Conservation (phyloP, 2,888 invertebrate species). For the Opisthograptis luteolata region DNA sequence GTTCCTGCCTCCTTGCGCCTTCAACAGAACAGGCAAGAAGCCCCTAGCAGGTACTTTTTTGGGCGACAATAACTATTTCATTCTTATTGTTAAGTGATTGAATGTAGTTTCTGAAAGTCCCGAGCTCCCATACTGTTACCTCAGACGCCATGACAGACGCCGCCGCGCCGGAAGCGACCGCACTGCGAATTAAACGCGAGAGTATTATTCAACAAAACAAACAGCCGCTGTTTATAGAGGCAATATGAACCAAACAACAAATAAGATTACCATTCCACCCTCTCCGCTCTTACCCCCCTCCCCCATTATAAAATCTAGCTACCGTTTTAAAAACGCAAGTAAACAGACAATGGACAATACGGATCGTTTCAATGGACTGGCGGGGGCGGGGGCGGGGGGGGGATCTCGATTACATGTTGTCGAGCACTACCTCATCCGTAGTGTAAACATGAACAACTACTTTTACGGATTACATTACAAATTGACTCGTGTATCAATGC, state of each 20-base stretch:
- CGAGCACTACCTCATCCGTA: slow-evolving; percentile 18
- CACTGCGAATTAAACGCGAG: slow-evolving; percentile 23
- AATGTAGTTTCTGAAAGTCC: neutral
- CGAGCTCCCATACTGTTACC: neutral
- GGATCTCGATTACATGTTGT: slow-evolving; percentile 19
- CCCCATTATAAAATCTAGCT: slow-evolving; percentile 26
- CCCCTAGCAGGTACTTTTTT: no score
- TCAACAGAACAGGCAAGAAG: no score
- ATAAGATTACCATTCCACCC: slow-evolving; percentile 30
- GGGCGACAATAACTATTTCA: no score
- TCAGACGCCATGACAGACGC: neutral
- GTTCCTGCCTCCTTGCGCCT: no score
- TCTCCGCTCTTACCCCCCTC: neutral
- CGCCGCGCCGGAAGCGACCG: slow-evolving; percentile 5
- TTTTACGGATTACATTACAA: slow-evolving; percentile 23
- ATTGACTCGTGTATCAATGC: slow-evolving; percentile 24
- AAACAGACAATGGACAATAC: slow-evolving; percentile 29
- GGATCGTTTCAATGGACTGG: slow-evolving; percentile 20
- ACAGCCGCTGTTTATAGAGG: slow-evolving; percentile 25
- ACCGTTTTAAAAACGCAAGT: slow-evolving; percentile 26
- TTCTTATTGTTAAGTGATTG: no score
- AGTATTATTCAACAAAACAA: slow-evolving; percentile 20
- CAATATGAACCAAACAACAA: slow-evolving; percentile 30
- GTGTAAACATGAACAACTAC: slow-evolving; percentile 23
- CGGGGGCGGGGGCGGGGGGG: neutral